Evolutionary conservation across 2,888 invertebrate species (phyloP).

Genomic region (Gymnoscelis rufifasciata): DNA sequence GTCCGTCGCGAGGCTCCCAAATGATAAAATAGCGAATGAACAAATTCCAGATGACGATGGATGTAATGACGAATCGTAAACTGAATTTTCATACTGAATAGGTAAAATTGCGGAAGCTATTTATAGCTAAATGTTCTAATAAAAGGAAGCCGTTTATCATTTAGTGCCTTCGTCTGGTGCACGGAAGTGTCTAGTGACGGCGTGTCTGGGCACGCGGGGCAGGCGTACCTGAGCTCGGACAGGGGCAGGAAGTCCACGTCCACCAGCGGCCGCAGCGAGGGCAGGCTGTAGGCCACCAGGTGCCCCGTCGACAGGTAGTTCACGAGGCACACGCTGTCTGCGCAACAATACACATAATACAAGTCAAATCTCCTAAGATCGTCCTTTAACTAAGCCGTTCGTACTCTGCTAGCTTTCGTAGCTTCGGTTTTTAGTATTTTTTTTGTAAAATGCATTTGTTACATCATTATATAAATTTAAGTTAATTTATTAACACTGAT

Average conservation of each 20-base stretch:
- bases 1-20: slow-evolving; percentile 67
- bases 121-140: slow-evolving; percentile 35
- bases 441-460: too few species aligned
- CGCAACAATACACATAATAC: slow-evolving; percentile 21
- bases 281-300: slow-evolving; percentile 95
- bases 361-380: too few species aligned
- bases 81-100: slow-evolving; percentile 54
- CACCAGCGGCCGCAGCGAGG: slow-evolving; percentile 94
- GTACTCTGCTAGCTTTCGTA: too few species aligned
- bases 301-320: slow-evolving; percentile 97
- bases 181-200: slow-evolving; percentile 56
- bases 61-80: slow-evolving; percentile 39
- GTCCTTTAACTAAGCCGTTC: too few species aligned
- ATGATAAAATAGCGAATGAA: slow-evolving; percentile 73
- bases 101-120: slow-evolving; percentile 58
- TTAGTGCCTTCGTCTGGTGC: slow-evolving; percentile 73
- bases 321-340: slow-evolving; percentile 96
- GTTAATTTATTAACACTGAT: too few species aligned
- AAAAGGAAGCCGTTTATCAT: slow-evolving; percentile 72
- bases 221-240: slow-evolving; percentile 91
- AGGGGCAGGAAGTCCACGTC: slow-evolving; percentile 97
- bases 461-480: too few species aligned
- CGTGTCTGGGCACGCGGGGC: too few species aligned
- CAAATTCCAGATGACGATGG: slow-evolving; percentile 43
- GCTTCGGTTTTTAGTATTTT: too few species aligned